A percentile compares a stretch with the other conserved stretches of the same genome.
Conservation (phyloP, 2,113 vertebrate species). For the Stomatorhinus ivindoensis region DNA sequence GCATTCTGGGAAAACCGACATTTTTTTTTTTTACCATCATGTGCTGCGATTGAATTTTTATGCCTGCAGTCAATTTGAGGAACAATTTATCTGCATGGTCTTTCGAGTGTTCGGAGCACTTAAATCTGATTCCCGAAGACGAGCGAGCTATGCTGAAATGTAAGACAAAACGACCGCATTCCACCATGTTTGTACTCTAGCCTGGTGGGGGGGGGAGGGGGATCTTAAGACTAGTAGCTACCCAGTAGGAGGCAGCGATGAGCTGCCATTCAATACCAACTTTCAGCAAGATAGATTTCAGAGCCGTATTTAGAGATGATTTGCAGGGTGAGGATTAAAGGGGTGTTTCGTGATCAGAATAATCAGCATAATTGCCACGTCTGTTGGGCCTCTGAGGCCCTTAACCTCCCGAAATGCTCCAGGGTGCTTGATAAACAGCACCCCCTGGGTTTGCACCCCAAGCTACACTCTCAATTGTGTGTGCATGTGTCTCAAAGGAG, state of each 20-base stretch:
- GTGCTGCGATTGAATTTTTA: conserved; percentile 24
- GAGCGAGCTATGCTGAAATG: not conserved
- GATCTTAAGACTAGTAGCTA: not conserved
- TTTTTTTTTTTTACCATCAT: conserved; percentile 16
- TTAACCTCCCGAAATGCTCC: not conserved
- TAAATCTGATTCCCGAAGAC: not conserved
- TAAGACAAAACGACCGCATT: not conserved
- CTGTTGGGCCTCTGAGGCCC: not conserved
- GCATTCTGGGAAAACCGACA: conserved; percentile 30
- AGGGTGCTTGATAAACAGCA: not conserved
- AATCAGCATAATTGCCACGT: not conserved
- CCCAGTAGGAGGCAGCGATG: not conserved
- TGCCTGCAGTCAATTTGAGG: conserved; percentile 18
- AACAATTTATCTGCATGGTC: conserved; percentile 7
- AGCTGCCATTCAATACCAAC: not conserved
- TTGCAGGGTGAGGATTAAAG: not conserved
- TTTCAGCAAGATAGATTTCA: not conserved
- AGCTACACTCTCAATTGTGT: not conserved
- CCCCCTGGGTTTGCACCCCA: not conserved
- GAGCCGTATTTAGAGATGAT: not conserved
- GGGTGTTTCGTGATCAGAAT: not conserved
- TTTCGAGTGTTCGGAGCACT: conserved; percentile 18
- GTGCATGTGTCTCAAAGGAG: not conserved
- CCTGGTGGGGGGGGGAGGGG: not conserved
- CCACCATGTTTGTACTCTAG: not conserved